Conservation (phyloP, 2,888 invertebrate genomes). For the Branchellion lobata region DNA sequence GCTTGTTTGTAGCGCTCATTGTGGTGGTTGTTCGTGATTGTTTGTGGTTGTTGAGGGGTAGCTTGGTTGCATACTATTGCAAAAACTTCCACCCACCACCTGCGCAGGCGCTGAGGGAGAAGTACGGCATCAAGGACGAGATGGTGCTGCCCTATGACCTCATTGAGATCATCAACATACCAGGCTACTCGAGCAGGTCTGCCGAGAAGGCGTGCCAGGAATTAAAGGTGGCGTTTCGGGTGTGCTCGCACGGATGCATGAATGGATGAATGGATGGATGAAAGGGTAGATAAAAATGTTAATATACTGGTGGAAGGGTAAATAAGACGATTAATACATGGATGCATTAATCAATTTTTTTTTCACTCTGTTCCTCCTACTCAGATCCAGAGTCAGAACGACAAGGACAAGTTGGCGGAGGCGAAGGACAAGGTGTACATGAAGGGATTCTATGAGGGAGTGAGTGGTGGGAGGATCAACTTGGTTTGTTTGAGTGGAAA, state of each 20-base stretch:
- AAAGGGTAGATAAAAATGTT: no score
- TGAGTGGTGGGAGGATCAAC: slow-evolving; percentile 53
- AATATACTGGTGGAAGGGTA: no score
- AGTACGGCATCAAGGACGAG: slow-evolving; percentile 81
- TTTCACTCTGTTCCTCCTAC: no score
- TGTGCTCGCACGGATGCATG: no score
- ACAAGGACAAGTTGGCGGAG: slow-evolving; percentile 84
- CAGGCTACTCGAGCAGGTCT: slow-evolving; percentile 80
- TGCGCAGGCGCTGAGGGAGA: slow-evolving; percentile 77
- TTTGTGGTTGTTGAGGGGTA: not conserved
- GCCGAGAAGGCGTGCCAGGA: slow-evolving; percentile 82
- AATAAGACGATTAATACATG: no score
- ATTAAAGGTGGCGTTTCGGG: slow-evolving; percentile 68
- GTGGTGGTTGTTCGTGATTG: not conserved
- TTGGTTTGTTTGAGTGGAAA: not conserved
- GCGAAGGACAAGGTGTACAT: slow-evolving; percentile 95
- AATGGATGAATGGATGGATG: no score
- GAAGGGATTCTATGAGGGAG: slow-evolving; percentile 83
- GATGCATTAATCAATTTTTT: no score
- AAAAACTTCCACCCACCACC: no score
- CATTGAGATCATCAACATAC: slow-evolving; percentile 86
- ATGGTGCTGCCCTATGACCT: slow-evolving; percentile 75
- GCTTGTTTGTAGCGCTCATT: no score
- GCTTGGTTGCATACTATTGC: no score
- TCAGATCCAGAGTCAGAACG: slow-evolving; percentile 90